Conservation (phyloP, 2,113 vertebrate species). For the Charadrius vociferus region DNA sequence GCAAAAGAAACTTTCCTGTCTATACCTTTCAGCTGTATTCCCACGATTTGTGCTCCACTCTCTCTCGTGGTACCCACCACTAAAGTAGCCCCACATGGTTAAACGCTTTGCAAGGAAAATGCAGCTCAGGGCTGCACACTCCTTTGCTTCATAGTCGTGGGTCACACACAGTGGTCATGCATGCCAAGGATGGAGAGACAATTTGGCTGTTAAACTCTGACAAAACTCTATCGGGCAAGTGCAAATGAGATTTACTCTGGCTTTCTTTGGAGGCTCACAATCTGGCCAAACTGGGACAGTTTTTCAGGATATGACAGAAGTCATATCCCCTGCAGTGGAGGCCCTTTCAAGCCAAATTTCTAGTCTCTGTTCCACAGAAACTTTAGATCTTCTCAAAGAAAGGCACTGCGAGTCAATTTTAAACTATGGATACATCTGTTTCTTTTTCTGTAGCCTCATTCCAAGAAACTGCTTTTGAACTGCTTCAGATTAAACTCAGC, state of each 20-base stretch:
- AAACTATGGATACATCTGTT: constrained; percentile 28
- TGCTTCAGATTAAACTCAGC: not conserved
- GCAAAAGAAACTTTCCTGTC: not conserved
- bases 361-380: constrained; percentile 3
- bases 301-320: constrained; percentile 14
- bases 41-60: not conserved
- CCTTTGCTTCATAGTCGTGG: not conserved
- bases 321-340: not conserved
- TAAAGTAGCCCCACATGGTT: not conserved
- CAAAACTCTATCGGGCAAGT: not conserved
- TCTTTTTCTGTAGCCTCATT: not conserved
- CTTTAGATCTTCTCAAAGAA: not conserved
- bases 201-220: not conserved
- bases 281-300: not conserved
- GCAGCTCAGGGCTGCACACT: not conserved
- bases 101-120: not conserved
- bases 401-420: constrained; percentile 8
- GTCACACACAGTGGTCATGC: not conserved
- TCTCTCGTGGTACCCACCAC: not conserved
- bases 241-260: not conserved
- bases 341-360: constrained; percentile 39
- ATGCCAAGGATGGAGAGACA: not conserved
- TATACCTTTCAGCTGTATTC: not conserved
- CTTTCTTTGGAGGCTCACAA: not conserved
- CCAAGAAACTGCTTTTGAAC: not conserved